Conservation (phyloP, 2,888 invertebrate species). For the Hydroisotoma schaefferi region DNA sequence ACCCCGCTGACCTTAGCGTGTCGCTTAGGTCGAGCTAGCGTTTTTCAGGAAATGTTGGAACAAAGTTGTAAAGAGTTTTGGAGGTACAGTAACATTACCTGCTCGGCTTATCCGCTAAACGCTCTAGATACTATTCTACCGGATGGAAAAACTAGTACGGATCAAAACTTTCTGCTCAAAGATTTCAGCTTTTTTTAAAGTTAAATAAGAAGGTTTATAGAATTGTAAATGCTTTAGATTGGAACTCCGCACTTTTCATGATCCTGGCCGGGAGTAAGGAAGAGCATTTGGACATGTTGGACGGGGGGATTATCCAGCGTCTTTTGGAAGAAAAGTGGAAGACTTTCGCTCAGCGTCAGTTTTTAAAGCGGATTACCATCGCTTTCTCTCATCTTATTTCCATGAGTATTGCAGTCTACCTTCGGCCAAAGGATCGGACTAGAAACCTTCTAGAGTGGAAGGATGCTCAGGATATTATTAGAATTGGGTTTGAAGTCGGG, state of each 20-base stretch:
- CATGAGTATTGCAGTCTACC: conserved; percentile 85
- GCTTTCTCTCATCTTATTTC: conserved; percentile 80
- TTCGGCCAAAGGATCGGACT: conserved; percentile 69
- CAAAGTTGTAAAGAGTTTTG: conserved; percentile 92
- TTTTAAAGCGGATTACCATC: conserved; percentile 83
- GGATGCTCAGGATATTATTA: conserved; percentile 53
- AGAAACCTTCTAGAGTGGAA: conserved; percentile 56
- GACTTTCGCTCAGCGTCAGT: conserved; percentile 93
- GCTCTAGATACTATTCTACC: conserved; percentile 92
- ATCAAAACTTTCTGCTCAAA: too few relatives aligned
- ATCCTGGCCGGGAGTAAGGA: conserved; percentile 96
- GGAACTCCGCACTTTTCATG: conserved; percentile 97
- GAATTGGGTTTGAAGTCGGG: conserved; percentile 77
- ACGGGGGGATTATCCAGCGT: conserved; percentile 95
- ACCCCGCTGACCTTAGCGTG: conserved; percentile 95
- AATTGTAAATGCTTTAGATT: conserved; percentile 64
- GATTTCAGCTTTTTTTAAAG: too few relatives aligned
- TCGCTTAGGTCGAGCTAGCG: conserved; percentile 90
- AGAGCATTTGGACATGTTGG: conserved; percentile 97
- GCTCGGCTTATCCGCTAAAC: conserved; percentile 94
- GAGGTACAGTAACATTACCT: conserved; percentile 98
- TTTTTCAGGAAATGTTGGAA: conserved; percentile 97
- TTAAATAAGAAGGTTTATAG: too few relatives aligned
- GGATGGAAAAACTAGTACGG: conserved; percentile 87
- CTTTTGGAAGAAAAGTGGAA: conserved; percentile 99